Percentiles rank a stretch among this genome's conserved stretches.
phyloP scores from a whole-genome alignment of 2,888 invertebrate species.

The Tachina lurida region DNA sequence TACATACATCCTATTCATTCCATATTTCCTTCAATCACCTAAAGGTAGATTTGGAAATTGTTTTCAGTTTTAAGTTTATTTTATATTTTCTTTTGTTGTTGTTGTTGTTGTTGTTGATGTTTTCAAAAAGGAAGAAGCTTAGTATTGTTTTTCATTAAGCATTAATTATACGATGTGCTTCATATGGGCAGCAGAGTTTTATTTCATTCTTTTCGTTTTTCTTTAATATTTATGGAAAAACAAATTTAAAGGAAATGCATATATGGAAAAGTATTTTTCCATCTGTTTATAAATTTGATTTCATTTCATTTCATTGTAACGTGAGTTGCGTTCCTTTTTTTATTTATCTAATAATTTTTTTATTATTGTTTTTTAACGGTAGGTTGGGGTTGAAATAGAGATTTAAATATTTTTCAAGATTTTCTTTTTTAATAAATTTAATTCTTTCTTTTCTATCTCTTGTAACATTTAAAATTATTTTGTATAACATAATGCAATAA shows the following conservation, averaged over 20 bases:
- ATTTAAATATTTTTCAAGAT: conserved; percentile 42
- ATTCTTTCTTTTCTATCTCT: background rate
- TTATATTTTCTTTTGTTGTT: conserved; percentile 4
- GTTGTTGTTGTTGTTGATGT: background rate
- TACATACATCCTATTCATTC: conserved; percentile 21
- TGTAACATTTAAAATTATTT: conserved; percentile 51
- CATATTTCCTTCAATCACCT: background rate
- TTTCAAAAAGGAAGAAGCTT: conserved; percentile 43
- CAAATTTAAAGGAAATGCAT: conserved; percentile 56
- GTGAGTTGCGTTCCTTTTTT: conserved; percentile 33
- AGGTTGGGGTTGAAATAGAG: conserved; percentile 60
- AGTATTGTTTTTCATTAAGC: conserved; percentile 58
- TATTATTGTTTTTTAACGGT: conserved; percentile 64
- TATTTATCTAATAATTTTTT: conserved; percentile 47
- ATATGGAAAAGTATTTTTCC: conserved; percentile 15
- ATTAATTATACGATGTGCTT: conserved; percentile 53
- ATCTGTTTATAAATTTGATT: conserved; percentile 9
- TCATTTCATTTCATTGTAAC: conserved; percentile 41
- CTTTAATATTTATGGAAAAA: conserved; percentile 40
- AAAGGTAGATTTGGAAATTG: conserved; percentile 6
- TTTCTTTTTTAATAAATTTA: conserved; percentile 31
- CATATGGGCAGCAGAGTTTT: conserved; percentile 59
- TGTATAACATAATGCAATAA: conserved; percentile 54
- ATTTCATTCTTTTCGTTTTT: background rate
- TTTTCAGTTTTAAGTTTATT: conserved; percentile 4